Evolutionary conservation across 2,113 vertebrate species (phyloP).

Genomic region (Sylvietta virens): DNA sequence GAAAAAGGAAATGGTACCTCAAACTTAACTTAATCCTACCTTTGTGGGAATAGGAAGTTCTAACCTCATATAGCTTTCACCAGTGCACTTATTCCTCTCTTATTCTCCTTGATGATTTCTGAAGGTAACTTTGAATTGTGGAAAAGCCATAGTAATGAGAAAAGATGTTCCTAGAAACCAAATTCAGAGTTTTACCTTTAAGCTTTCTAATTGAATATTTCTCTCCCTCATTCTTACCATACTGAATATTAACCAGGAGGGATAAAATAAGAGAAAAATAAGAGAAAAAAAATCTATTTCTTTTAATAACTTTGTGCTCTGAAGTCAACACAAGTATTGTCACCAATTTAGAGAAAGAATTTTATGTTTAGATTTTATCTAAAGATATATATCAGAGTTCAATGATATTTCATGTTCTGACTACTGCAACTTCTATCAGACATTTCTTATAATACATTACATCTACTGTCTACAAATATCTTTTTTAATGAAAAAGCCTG

Average conservation of each 20-base stretch:
- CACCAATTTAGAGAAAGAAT: background rate
- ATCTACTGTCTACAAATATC: background rate
- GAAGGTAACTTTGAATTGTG: background rate
- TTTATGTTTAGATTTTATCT: background rate
- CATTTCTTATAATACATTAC: background rate
- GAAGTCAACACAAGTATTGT: background rate
- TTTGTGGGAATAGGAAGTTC: background rate
- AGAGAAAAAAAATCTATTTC: background rate
- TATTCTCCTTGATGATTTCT: background rate
- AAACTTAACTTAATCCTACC: background rate
- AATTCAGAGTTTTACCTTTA: background rate
- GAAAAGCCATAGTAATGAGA: background rate
- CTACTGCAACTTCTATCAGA: background rate
- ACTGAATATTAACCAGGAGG: background rate
- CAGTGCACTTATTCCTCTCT: background rate
- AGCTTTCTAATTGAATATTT: background rate
- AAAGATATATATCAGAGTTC: background rate
- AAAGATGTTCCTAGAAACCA: background rate
- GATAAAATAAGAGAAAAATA: background rate
- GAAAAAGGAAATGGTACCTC: background rate
- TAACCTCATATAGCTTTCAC: background rate
- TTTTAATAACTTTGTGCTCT: background rate
- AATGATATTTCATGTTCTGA: background rate
- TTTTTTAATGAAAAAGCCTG: background rate
- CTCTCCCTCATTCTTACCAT: background rate